phyloP scores from a whole-genome alignment of 2,113 vertebrate species.

The Limnothrissa miodon region DNA sequence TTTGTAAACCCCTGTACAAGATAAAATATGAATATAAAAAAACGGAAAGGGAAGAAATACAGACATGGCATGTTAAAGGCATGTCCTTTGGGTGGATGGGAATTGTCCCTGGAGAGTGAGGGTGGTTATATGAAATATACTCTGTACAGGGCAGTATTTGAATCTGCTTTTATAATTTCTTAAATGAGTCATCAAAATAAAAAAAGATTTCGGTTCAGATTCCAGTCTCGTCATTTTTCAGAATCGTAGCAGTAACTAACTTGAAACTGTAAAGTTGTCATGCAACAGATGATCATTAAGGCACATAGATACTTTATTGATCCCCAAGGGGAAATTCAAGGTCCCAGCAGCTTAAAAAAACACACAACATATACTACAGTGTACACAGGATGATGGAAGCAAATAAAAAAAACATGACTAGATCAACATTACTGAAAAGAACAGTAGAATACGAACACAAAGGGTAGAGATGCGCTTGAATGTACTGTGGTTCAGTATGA shows the following conservation, averaged over 20 bases:
- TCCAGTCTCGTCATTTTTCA: background rate
- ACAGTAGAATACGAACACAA: too few relatives aligned
- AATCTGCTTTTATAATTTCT: constrained; percentile 65
- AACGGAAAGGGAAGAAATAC: constrained; percentile 52
- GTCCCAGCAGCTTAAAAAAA: too few relatives aligned
- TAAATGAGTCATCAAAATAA: constrained; percentile 68
- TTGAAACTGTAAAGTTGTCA: too few relatives aligned
- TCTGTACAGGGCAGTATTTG: constrained; percentile 62
- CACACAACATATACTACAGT: too few relatives aligned
- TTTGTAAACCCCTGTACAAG: constrained; percentile 46
- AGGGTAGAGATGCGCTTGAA: too few relatives aligned
- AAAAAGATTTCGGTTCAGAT: constrained; percentile 45
- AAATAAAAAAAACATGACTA: too few relatives aligned
- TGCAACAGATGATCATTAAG: background rate
- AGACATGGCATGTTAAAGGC: constrained; percentile 66
- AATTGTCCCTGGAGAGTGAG: constrained; percentile 50
- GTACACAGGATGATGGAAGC: too few relatives aligned
- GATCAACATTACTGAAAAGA: too few relatives aligned
- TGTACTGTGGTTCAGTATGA: too few relatives aligned
- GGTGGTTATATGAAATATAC: constrained; percentile 31
- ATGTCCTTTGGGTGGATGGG: constrained; percentile 79
- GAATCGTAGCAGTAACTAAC: too few relatives aligned
- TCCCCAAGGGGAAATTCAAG: too few relatives aligned
- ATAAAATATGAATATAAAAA: constrained; percentile 40
- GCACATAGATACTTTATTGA: too few relatives aligned